Conservation (phyloP, 1,140 invertebrate species). For the Lerema accius region DNA sequence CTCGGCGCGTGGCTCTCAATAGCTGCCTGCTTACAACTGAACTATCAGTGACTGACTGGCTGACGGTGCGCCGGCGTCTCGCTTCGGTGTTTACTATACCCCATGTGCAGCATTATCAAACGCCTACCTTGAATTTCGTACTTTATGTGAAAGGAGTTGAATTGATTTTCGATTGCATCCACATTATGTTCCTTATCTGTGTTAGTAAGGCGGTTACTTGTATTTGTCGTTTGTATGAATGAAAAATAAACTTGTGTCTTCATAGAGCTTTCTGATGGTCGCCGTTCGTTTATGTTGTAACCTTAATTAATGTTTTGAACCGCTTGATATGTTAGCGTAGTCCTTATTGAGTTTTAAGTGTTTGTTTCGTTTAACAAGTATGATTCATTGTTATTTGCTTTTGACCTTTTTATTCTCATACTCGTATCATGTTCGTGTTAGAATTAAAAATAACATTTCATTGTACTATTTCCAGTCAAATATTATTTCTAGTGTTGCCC, state of each 20-base stretch:
- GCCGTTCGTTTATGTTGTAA: conserved; percentile 69
- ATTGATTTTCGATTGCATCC: conserved; percentile 36
- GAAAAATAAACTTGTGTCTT: conserved; percentile 72
- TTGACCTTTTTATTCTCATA: conserved; percentile 25
- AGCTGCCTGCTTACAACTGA: conserved; percentile 57
- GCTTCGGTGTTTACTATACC: conserved; percentile 70
- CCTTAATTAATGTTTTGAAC: conserved; percentile 79
- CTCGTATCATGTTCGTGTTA: too few species aligned
- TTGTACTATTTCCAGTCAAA: not conserved
- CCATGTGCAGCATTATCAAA: conserved; percentile 70
- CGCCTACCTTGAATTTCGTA: conserved; percentile 43
- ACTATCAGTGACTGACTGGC: conserved; percentile 67
- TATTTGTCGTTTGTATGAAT: conserved; percentile 79
- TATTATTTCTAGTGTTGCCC: too few species aligned
- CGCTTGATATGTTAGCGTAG: conserved; percentile 59
- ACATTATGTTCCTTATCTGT: conserved; percentile 62
- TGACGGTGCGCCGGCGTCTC: conserved; percentile 68
- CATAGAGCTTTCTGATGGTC: conserved; percentile 73
- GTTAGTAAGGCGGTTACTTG: conserved; percentile 77
- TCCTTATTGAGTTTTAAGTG: conserved; percentile 49
- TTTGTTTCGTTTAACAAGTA: conserved; percentile 51
- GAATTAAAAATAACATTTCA: conserved; percentile 2
- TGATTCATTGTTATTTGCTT: conserved; percentile 57
- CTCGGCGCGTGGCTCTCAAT: conserved; percentile 63
- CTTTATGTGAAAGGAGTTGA: conserved; percentile 26